Conservation (phyloP, 2,113 vertebrate genomes). For the Oreochromis niloticus region DNA sequence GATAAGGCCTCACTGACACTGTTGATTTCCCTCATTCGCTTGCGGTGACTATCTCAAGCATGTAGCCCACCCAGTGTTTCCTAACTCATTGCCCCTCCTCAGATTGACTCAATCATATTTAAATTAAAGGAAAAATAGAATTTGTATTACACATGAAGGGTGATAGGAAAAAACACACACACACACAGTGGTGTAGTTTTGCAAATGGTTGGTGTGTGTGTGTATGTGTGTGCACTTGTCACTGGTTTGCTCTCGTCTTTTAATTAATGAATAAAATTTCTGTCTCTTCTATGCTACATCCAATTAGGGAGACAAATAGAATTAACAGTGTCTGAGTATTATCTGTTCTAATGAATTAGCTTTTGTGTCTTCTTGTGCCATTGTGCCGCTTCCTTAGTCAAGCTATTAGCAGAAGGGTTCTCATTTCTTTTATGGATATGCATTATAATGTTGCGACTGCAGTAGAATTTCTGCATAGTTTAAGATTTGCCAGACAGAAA, state of each 20-base stretch:
- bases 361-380: slow-evolving; percentile 55
- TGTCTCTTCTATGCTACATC: slow-evolving; percentile 60
- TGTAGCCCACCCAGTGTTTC: slow-evolving; percentile 50
- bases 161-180: background rate
- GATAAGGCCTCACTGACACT: slow-evolving; percentile 64
- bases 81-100: slow-evolving; percentile 19
- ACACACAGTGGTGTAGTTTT: slow-evolving; percentile 14
- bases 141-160: slow-evolving; percentile 31
- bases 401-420: slow-evolving; percentile 46
- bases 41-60: slow-evolving; percentile 53
- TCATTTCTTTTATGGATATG: slow-evolving; percentile 36
- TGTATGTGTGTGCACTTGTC: slow-evolving; percentile 15
- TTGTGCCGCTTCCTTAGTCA: slow-evolving; percentile 41
- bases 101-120: slow-evolving; percentile 34
- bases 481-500: slow-evolving; percentile 11
- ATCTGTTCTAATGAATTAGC: slow-evolving; percentile 71
- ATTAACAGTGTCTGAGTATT: slow-evolving; percentile 69
- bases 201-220: background rate
- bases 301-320: slow-evolving; percentile 69
- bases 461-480: slow-evolving; percentile 24
- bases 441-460: slow-evolving; percentile 8
- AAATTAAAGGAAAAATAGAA: slow-evolving; percentile 24
- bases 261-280: slow-evolving; percentile 70
- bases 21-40: slow-evolving; percentile 61
- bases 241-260: slow-evolving; percentile 58